phyloP scores from a whole-genome alignment of 1,140 invertebrate species.

The Drosophila watanabei region DNA sequence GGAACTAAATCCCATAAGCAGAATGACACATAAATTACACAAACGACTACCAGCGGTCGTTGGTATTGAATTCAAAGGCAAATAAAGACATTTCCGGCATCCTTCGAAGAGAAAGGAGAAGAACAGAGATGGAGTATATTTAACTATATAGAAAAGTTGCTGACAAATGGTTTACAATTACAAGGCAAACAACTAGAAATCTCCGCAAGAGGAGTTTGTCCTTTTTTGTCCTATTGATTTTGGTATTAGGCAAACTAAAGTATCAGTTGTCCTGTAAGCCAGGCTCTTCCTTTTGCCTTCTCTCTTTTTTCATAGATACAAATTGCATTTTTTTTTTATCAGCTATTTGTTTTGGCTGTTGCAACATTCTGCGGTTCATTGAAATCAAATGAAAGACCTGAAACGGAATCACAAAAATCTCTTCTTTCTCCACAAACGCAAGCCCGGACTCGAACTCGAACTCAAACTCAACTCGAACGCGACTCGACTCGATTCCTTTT shows the following conservation, averaged over 20 bases:
- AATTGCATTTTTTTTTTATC: constrained; percentile 78
- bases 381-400: constrained; percentile 71
- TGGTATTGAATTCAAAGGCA: constrained; percentile 62
- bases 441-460: constrained; percentile 2
- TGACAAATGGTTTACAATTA: constrained; percentile 82
- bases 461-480: constrained; percentile 31
- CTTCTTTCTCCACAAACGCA: constrained; percentile 56
- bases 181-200: constrained; percentile 66
- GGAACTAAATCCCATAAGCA: constrained; percentile 64
- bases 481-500: constrained; percentile 54
- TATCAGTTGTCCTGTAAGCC: constrained; percentile 46
- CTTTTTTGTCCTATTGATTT: constrained; percentile 51
- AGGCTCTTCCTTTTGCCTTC: constrained; percentile 3
- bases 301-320: constrained; percentile 40
- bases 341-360: constrained; percentile 73
- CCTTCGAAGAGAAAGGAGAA: constrained; percentile 30
- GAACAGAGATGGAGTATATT: constrained; percentile 39
- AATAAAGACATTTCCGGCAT: constrained; percentile 80
- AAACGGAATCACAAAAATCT: constrained; percentile 63
- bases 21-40: constrained; percentile 56
- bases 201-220: constrained; percentile 45
- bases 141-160: constrained; percentile 68
- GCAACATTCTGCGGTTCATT: constrained; percentile 77
- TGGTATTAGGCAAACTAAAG: constrained; percentile 35
- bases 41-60: constrained; percentile 30